Conservation (phyloP, 2,888 invertebrate genomes). For the Drosophila atripex region DNA sequence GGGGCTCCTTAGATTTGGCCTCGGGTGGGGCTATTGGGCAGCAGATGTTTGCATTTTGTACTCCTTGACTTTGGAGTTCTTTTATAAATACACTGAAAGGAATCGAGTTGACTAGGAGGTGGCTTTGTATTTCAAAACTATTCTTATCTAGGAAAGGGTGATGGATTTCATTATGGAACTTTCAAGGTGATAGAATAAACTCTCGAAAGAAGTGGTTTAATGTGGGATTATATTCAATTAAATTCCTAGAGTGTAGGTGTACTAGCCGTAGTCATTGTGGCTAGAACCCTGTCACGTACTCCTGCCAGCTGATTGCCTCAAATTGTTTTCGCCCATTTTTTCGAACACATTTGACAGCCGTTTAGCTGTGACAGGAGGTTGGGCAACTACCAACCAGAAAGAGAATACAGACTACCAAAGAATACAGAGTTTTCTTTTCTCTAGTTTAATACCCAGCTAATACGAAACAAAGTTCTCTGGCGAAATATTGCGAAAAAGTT, state of each 20-base stretch:
- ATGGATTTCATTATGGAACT: too few species aligned
- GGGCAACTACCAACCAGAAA: conserved; percentile 48
- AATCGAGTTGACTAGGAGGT: background rate
- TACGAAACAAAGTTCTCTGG: conserved; percentile 45
- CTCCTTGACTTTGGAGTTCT: conserved; percentile 18
- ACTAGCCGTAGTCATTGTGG: conserved; percentile 10
- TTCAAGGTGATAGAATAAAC: background rate
- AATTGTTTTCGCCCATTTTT: conserved; percentile 19
- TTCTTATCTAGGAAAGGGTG: too few species aligned
- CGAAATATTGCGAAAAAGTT: conserved; percentile 17
- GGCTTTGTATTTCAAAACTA: too few species aligned
- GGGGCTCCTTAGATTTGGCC: conserved; percentile 5
- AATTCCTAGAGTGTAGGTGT: conserved; percentile 21
- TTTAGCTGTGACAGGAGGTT: conserved; percentile 18
- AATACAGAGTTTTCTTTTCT: conserved; percentile 39
- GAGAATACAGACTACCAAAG: too few species aligned
- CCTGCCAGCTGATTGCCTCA: conserved; percentile 25
- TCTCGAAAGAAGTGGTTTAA: background rate
- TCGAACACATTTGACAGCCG: conserved; percentile 38
- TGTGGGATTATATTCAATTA: background rate
- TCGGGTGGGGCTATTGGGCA: conserved; percentile 38
- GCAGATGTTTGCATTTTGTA: conserved; percentile 72
- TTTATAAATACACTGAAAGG: conserved; percentile 50
- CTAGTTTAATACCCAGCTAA: conserved; percentile 62
- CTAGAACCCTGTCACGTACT: conserved; percentile 5